These are phyloP conservation scores for Zaprionus inermis DNA, from an alignment of 1,140 invertebrate species.

Conservation along the genomic window DNA sequence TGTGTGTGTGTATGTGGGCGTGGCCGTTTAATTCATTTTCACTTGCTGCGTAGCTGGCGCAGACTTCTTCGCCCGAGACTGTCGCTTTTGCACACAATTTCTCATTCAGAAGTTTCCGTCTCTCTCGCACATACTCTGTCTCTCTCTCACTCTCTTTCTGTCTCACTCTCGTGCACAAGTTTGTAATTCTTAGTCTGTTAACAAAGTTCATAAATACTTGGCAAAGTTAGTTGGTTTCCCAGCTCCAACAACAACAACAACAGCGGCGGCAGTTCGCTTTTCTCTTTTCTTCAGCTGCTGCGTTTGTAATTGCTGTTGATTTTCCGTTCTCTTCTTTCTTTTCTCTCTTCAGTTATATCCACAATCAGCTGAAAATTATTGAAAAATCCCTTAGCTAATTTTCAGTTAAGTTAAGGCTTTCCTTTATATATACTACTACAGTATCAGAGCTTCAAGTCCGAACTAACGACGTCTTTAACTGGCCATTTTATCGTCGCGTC, in stretches of 20 bases:
- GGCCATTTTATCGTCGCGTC: constrained; percentile 10
- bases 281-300: not conserved
- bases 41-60: constrained; percentile 28
- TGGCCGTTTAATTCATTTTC: constrained; percentile 77
- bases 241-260: constrained; percentile 35
- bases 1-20: constrained; percentile 50
- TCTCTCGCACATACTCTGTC: constrained; percentile 8
- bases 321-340: not conserved
- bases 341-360: not conserved
- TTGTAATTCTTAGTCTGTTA: constrained; percentile 82
- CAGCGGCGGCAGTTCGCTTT: not conserved
- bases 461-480: constrained; percentile 5
- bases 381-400: constrained; percentile 12
- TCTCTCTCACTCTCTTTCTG: constrained; percentile 13
- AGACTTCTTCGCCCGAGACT: constrained; percentile 32
- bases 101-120: constrained; percentile 74
- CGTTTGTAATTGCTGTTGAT: constrained; percentile 11
- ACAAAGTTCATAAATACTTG: constrained; percentile 82
- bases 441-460: not conserved
- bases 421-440: not conserved
- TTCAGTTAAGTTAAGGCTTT: constrained; percentile 7
- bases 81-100: constrained; percentile 81
- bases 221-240: constrained; percentile 60
- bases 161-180: constrained; percentile 53
- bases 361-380: constrained; percentile 27